These are phyloP conservation scores for Alouatta palliata DNA, from an alignment of 2,113 vertebrate genomes.

Conservation along the genomic window DNA sequence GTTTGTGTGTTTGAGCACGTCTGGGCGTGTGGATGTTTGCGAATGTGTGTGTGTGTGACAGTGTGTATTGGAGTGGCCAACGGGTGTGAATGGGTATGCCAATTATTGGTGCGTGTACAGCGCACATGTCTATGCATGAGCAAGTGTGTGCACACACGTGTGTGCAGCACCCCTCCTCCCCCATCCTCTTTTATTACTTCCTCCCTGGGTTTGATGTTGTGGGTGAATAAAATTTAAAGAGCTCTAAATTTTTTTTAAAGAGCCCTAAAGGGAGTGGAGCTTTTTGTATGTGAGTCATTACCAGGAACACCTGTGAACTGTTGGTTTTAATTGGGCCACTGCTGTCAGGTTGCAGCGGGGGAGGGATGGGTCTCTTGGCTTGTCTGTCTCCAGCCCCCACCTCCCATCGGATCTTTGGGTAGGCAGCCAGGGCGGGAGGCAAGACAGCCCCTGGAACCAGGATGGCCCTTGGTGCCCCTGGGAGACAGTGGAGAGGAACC, in stretches of 20 bases:
- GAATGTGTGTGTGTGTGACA: neutral
- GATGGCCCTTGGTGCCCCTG: neutral
- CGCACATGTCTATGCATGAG: neutral
- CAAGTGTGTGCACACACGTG: neutral
- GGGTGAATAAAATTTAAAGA: conserved; percentile 89
- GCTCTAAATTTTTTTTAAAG: conserved; percentile 87
- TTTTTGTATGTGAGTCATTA: conserved; percentile 85
- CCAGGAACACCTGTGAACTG: conserved; percentile 85
- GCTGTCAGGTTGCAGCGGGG: conserved; percentile 81
- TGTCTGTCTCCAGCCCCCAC: conserved; percentile 55
- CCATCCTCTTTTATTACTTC: conserved; percentile 84
- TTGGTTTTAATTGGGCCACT: conserved; percentile 88
- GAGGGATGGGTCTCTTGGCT: conserved; percentile 76
- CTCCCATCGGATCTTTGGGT: neutral
- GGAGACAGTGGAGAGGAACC: neutral
- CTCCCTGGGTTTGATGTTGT: conserved; percentile 86
- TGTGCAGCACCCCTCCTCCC: conserved; percentile 42
- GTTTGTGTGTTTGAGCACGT: neutral
- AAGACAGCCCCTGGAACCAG: neutral
- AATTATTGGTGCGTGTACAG: fast-evolving
- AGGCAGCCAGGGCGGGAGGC: neutral
- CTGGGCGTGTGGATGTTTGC: neutral
- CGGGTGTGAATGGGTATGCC: neutral
- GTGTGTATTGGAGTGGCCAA: neutral
- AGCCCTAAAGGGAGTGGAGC: conserved; percentile 84